Percentiles rank a stretch among this genome's conserved stretches.
Conservation (phyloP, 2,888 invertebrate genomes). For the Cepaea hortensis region DNA sequence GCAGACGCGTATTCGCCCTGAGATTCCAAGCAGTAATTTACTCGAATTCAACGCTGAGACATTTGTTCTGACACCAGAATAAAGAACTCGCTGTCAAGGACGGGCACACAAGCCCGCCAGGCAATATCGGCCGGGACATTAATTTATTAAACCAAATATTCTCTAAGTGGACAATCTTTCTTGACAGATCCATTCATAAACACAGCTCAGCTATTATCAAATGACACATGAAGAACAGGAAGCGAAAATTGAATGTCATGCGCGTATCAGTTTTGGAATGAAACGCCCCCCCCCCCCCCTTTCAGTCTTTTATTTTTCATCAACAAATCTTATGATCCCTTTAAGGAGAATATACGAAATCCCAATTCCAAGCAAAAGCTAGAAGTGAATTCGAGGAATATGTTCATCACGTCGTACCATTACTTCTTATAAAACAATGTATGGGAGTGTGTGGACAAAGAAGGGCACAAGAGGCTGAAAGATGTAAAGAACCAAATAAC, state of each 20-base stretch:
- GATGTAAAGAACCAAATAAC: too few species aligned
- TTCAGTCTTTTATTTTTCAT: background rate
- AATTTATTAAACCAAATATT: conserved; percentile 22
- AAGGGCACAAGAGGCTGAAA: too few species aligned
- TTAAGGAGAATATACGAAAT: background rate
- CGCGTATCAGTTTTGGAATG: background rate
- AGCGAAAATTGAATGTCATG: conserved; percentile 30
- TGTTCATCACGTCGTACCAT: too few species aligned
- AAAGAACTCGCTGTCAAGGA: background rate
- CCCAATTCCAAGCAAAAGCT: too few species aligned
- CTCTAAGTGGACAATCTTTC: background rate
- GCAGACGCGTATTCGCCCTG: too few species aligned
- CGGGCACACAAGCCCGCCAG: background rate
- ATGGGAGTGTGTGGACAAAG: too few species aligned
- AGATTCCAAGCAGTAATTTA: too few species aligned
- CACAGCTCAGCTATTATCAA: background rate
- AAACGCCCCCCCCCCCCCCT: background rate
- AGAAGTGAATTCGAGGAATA: too few species aligned
- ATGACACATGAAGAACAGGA: conserved; percentile 6
- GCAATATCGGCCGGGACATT: background rate
- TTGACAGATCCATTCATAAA: background rate
- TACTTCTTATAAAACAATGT: too few species aligned
- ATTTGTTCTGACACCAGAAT: conserved; percentile 20
- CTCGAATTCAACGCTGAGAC: background rate
- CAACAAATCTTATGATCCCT: background rate